Evolutionary conservation across 2,888 invertebrate genomes (phyloP), one percentile per base, ranked within the genome.

Genomic region (Drosophila atripex): DNA sequence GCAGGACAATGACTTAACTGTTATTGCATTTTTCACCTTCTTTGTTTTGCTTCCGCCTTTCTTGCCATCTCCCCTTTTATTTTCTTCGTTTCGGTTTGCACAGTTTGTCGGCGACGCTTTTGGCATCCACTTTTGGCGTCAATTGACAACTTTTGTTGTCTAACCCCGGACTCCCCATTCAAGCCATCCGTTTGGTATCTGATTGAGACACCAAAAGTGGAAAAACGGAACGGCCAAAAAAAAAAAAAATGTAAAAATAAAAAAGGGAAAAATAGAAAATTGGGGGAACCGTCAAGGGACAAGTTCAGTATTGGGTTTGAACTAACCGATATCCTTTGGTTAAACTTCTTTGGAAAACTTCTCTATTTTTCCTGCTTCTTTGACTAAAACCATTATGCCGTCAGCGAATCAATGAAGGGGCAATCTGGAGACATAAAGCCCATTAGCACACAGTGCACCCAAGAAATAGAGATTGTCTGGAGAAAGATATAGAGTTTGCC

Each of bases 61-160:
- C 50, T 23, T 28, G 25, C 16, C 16, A 16, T 45, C 57, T 39
- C 30, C 59, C 51, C 25, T 23, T 47, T 38, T 39, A 32, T 50
- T 54, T 51, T 23, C 39, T 30, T 45, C 51, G 58, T 52, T 75
- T 60, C 63, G 56, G 38, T 30, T 64, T 63, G 65, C 65, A 64
- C 65, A 64, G 63, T 63, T 65, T 64, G 45, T 30, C 53, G 63
- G 66, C 66, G 65, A 64, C 65, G 65, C 65, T 49, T 39, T 47
- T 75, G 85, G 85, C 80, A 70, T 78, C 85, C 80, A 82, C 78
- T 82, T 86, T 86, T 84, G 87, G 87, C 87, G 78, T 86, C 87
- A 86, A 86, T 86, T 86, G 80, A 84, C 80, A 82, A 86, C 78
- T 86, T 86, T 80, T 78, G 82, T 80, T 73, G 78, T 66, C 70